Evolutionary conservation across 2,888 invertebrate genomes (phyloP), one percentile per base, ranked within the genome.

Genomic region (Agriotes lineatus): DNA sequence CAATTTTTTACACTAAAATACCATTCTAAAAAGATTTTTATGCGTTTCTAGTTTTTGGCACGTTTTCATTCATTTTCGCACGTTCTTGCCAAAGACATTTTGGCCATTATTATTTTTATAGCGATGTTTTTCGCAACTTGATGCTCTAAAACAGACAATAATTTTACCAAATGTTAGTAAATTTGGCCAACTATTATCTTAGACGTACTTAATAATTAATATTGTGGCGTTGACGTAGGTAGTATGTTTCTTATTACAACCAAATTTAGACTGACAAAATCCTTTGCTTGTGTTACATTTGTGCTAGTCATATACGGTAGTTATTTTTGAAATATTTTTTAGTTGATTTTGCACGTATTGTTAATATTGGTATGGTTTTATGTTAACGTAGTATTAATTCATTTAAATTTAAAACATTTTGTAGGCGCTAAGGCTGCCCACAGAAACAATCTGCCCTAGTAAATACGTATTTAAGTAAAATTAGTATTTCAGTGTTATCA

Each of bases 241-340:
- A 35, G 16, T 73, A 45, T 60, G 19, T 63, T 61, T 54, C 54
- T 65, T 44, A 69, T 12, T 70, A 65, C 61, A 72, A 62, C 70
- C 67, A 71, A 72, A 63, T 69, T 70, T 67, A 66, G 72, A 64
- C 71, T 68, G 63, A 70, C 37, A 22, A 64, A 63, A 58, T 73
- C 44, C 70, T 65, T 69, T 71, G 74, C 74, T 76, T 76, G 74
- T 74, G 74, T 76, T 75, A 71, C 64, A 70, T 68, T 60, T 70
- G 73, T 75, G 74, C 76, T 76, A 76, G 76, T 76, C 76, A 76
- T 69, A 72, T 72, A 66, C 70, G 69, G 68, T 75, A 74, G 76
- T 74, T 56, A 37, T 54, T 39, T 56, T 56, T 39, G 39, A 39
- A 52, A 22, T 5, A 5, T 19, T 39, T 39, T 20, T 37, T 56